A percentile compares a stretch with the other conserved stretches of the same genome.
Evolutionary conservation across 2,113 vertebrate genomes (phyloP).

Genomic region (Lepus europaeus): DNA sequence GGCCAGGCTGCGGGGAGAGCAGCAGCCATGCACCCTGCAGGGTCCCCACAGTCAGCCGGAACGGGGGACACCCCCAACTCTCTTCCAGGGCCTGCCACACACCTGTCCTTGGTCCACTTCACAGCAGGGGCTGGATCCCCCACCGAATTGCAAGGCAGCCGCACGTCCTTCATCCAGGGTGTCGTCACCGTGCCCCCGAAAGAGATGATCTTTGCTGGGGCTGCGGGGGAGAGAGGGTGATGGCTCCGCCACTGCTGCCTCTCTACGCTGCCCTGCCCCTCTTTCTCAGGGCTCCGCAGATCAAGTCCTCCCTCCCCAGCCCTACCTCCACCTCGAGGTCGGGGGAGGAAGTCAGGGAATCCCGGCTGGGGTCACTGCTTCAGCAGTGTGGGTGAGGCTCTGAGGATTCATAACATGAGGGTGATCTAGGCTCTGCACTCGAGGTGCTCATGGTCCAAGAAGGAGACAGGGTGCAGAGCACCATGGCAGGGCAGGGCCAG

Average conservation of each 20-base stretch:
- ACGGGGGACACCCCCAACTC: not conserved
- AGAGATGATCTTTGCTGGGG: slow-evolving; percentile 98
- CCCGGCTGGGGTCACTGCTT: not conserved
- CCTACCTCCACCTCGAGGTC: not conserved
- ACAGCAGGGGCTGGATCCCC: slow-evolving; percentile 95
- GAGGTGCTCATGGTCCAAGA: not conserved
- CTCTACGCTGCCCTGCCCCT: not conserved
- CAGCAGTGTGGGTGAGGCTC: not conserved
- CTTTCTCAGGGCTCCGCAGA: not conserved
- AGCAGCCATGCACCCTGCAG: not conserved
- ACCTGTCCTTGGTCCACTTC: slow-evolving; percentile 99
- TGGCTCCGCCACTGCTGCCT: not conserved
- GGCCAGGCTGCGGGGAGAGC: not conserved
- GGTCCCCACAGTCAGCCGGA: not conserved
- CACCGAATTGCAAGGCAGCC: slow-evolving; percentile 95
- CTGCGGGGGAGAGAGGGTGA: slow-evolving; percentile 83
- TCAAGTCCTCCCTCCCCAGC: not conserved
- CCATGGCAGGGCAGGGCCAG: not conserved
- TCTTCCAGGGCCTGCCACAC: rapidly evolving
- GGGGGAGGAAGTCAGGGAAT: not conserved
- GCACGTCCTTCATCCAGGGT: slow-evolving; percentile 98
- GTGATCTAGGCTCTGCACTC: too few relatives aligned
- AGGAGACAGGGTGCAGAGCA: not conserved
- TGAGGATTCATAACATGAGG: not conserved
- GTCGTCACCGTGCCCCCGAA: slow-evolving; percentile 98